Percentiles rank a stretch among this genome's conserved stretches.
These are phyloP conservation scores for Oreonectes daqikongensis DNA, from an alignment of 2,797 vertebrate species.

Conservation along the genomic window DNA sequence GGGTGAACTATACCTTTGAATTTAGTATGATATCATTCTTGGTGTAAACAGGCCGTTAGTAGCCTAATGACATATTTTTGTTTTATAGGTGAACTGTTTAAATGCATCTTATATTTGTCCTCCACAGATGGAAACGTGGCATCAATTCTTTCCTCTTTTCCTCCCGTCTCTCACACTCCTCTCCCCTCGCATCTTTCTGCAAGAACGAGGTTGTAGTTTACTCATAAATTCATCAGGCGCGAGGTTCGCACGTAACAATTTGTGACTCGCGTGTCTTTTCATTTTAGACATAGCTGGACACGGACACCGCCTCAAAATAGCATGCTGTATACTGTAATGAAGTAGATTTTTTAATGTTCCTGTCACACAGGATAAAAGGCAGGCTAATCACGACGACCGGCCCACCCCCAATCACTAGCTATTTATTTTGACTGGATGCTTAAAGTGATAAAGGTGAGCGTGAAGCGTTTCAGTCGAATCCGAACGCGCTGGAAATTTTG, in stretches of 20 bases:
- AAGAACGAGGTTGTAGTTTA: conserved; percentile 43
- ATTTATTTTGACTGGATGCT: conserved; percentile 48
- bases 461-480: conserved; percentile 18
- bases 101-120: conserved; percentile 45
- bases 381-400: conserved; percentile 42
- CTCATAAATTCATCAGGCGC: conserved; percentile 48
- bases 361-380: conserved; percentile 51
- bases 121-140: conserved; percentile 48
- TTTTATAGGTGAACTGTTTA: conserved; percentile 3
- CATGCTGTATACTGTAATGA: conserved; percentile 54
- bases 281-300: conserved; percentile 54
- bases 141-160: not conserved
- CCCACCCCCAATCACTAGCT: conserved; percentile 45
- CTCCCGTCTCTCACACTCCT: not conserved
- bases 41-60: no score
- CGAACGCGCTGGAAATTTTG: conserved; percentile 15
- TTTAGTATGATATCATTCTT: no score
- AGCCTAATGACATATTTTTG: no score
- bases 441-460: conserved; percentile 19
- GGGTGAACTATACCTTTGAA: no score
- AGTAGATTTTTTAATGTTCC: conserved; percentile 60
- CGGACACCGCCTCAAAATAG: conserved; percentile 46
- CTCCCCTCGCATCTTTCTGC: conserved; percentile 9
- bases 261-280: conserved; percentile 56
- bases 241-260: conserved; percentile 46